A percentile compares a stretch with the other conserved stretches of the same genome.
These are phyloP conservation scores for Dicrostonyx torquatus DNA, from an alignment of 2,797 vertebrate genomes.

Conservation along the genomic window DNA sequence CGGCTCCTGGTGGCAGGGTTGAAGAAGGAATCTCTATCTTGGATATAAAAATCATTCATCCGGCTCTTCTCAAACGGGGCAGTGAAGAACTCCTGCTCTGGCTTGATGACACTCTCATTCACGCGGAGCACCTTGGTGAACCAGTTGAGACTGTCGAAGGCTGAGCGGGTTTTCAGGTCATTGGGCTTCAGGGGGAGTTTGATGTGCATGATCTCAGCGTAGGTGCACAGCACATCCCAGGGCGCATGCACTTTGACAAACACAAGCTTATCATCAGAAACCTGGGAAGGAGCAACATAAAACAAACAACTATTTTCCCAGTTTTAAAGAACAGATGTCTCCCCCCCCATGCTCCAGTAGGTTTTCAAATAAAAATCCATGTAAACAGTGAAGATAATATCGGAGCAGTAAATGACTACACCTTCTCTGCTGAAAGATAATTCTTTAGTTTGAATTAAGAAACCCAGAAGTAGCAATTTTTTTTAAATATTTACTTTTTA, in stretches of 20 bases:
- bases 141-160: constrained; percentile 86
- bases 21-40: constrained; percentile 92
- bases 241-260: constrained; percentile 95
- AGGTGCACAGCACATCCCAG: constrained; percentile 93
- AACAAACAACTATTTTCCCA: neutral
- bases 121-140: constrained; percentile 92
- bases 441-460: constrained; percentile 29
- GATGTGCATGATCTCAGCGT: constrained; percentile 94
- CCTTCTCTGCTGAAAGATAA: neutral
- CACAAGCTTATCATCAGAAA: constrained; percentile 89
- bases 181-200: constrained; percentile 92
- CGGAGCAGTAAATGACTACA: neutral
- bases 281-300: constrained; percentile 83
- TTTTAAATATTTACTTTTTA: neutral
- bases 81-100: constrained; percentile 94
- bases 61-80: constrained; percentile 94
- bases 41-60: constrained; percentile 89
- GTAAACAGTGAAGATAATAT: neutral
- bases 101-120: constrained; percentile 89
- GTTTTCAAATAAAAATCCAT: neutral
- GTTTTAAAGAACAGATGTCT: constrained; percentile 45
- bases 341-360: neutral
- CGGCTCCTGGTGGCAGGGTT: constrained; percentile 94
- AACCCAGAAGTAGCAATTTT: neutral
- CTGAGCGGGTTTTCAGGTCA: constrained; percentile 88